These are phyloP conservation scores for Crocallis elinguaria DNA, from an alignment of 2,888 invertebrate genomes.

Conservation along the genomic window DNA sequence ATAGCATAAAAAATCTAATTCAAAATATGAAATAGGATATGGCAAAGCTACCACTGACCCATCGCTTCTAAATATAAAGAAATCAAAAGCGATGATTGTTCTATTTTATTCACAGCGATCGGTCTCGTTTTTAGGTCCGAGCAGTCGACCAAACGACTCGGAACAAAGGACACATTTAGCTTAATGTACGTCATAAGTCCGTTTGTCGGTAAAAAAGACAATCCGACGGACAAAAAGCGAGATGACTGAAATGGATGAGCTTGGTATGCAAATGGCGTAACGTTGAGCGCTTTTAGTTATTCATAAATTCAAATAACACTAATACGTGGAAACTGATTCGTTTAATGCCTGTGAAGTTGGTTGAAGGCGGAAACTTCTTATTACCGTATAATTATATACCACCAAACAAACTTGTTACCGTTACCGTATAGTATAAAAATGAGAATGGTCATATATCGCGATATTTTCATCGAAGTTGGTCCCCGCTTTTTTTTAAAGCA, in stretches of 20 bases:
- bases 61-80: neutral
- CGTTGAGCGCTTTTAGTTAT: neutral
- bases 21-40: no score
- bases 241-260: slow-evolving; percentile 14
- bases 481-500: no score
- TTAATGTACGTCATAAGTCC: slow-evolving; percentile 34
- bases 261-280: slow-evolving; percentile 16
- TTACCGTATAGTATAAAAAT: no score
- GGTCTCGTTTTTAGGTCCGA: slow-evolving; percentile 5
- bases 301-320: slow-evolving; percentile 10
- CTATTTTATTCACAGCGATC: neutral
- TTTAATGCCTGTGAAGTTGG: no score
- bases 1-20: no score
- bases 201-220: slow-evolving; percentile 28
- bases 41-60: no score
- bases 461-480: no score
- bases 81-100: neutral
- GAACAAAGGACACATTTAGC: slow-evolving; percentile 33
- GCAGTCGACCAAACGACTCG: slow-evolving; percentile 4
- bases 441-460: no score
- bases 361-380: no score
- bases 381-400: no score
- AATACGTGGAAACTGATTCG: no score
- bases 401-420: no score
- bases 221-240: slow-evolving; percentile 23